Percentiles rank a stretch among this genome's conserved stretches.
Conservation (phyloP, 2,113 vertebrate species). For the Gila orcuttii region DNA sequence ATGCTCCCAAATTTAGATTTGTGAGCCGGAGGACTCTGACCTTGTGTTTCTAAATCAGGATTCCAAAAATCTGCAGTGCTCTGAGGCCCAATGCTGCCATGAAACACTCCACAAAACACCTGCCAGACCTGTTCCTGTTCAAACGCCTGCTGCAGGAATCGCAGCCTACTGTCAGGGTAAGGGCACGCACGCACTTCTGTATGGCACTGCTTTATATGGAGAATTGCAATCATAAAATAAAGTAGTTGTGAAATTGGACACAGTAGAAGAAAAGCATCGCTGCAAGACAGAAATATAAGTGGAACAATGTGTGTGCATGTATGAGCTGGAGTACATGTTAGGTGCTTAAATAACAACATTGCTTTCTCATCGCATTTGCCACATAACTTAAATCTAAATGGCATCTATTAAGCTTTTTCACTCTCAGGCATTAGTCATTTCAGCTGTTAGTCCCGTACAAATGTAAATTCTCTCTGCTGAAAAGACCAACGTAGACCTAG, state of each 20-base stretch:
- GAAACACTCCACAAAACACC: constrained; percentile 39
- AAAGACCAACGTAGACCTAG: background rate
- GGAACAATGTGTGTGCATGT: background rate
- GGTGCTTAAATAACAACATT: background rate
- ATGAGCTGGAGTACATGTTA: background rate
- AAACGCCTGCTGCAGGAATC: constrained; percentile 19
- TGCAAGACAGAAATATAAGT: background rate
- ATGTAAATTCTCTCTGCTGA: background rate
- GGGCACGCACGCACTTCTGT: background rate
- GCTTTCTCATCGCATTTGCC: background rate
- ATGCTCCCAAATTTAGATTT: background rate
- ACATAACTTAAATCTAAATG: background rate
- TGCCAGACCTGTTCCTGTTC: constrained; percentile 27
- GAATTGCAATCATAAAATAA: background rate
- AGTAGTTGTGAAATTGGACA: background rate
- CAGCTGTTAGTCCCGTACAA: background rate
- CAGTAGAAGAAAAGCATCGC: background rate
- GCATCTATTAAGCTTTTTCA: background rate
- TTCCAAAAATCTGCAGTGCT: constrained; percentile 33
- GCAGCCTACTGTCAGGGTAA: background rate
- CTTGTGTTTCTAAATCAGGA: constrained; percentile 47
- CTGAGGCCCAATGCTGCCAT: constrained; percentile 26
- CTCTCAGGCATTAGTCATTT: background rate
- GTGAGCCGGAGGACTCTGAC: constrained; percentile 37
- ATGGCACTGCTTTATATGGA: background rate